A percentile compares a stretch with the other conserved stretches of the same genome.
phyloP scores from a whole-genome alignment of 1,140 invertebrate species.

The Hyposmocoma kahamanoa region DNA sequence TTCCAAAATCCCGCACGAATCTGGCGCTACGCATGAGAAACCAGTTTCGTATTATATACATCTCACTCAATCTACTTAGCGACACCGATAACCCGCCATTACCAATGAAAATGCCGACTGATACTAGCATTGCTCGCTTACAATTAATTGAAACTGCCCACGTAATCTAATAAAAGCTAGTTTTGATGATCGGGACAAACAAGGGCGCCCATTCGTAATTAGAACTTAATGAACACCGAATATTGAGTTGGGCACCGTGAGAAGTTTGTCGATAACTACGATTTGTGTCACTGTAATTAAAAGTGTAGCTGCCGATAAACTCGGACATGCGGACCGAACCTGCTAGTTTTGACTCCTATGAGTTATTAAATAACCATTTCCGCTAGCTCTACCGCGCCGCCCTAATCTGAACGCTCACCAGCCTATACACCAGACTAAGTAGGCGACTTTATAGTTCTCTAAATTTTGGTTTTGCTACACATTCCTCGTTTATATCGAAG shows the following conservation, averaged over 20 bases:
- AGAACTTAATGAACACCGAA: conserved; percentile 70
- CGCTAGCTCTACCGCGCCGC: conserved; percentile 22
- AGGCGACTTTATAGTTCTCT: conserved; percentile 19
- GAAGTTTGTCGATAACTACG: conserved; percentile 65
- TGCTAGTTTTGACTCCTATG: conserved; percentile 59
- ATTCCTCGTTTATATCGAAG: conserved; percentile 56
- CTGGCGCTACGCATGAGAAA: conserved; percentile 37
- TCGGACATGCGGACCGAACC: conserved; percentile 49
- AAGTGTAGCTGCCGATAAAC: conserved; percentile 66
- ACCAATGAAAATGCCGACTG: conserved; percentile 60
- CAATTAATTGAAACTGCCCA: conserved; percentile 72
- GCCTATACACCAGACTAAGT: not conserved
- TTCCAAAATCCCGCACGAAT: conserved; percentile 29
- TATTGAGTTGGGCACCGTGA: conserved; percentile 67
- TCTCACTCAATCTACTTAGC: conserved; percentile 59
- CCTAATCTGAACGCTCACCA: not conserved
- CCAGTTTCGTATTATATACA: conserved; percentile 47
- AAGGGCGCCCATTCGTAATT: conserved; percentile 71
- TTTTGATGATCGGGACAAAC: conserved; percentile 68
- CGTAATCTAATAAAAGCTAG: conserved; percentile 72
- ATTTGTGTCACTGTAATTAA: conserved; percentile 73
- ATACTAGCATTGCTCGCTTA: conserved; percentile 44
- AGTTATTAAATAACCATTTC: conserved; percentile 43
- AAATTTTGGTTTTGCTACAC: conserved; percentile 38
- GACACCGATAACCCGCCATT: conserved; percentile 64